Evolutionary conservation across 2,797 vertebrate genomes (phyloP).

Genomic region (Lacerta agilis): DNA sequence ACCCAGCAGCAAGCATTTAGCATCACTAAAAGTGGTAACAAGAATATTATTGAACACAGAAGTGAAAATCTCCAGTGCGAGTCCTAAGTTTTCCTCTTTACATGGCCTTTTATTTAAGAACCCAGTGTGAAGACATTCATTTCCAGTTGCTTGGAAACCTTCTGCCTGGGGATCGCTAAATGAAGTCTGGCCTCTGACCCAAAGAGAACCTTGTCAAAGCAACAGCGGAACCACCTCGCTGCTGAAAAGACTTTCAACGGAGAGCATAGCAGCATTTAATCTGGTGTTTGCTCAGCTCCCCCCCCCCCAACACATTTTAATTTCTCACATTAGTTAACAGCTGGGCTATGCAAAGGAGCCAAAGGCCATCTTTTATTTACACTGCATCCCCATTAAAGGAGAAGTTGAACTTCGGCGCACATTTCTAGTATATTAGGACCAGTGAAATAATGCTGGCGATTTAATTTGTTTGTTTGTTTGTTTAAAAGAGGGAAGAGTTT

Average conservation of each 20-base stretch:
- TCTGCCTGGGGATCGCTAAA: neutral
- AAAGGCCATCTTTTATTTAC: neutral
- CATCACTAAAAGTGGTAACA: neutral
- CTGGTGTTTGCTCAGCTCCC: neutral
- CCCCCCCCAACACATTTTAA: constrained; percentile 18
- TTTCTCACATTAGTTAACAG: constrained; percentile 23
- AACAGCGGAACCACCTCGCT: constrained; percentile 21
- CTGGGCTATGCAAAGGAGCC: neutral
- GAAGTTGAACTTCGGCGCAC: neutral
- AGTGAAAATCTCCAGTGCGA: neutral
- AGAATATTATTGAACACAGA: neutral
- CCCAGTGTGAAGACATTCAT: neutral
- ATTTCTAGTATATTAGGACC: constrained; percentile 9
- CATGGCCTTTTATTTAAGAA: neutral
- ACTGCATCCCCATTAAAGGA: neutral
- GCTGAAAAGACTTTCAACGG: constrained; percentile 20
- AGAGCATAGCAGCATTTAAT: neutral
- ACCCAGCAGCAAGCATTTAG: neutral
- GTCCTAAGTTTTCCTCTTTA: constrained; percentile 4
- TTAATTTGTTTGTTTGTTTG: neutral
- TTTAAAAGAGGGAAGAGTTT: constrained; percentile 5
- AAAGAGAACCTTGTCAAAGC: constrained; percentile 14
- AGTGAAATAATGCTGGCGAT: neutral
- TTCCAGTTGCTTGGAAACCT: constrained; percentile 41
- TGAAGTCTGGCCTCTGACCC: constrained; percentile 43